These are phyloP conservation scores for Vanacampus margaritifer DNA, from an alignment of 2,113 vertebrate genomes.

Conservation along the genomic window DNA sequence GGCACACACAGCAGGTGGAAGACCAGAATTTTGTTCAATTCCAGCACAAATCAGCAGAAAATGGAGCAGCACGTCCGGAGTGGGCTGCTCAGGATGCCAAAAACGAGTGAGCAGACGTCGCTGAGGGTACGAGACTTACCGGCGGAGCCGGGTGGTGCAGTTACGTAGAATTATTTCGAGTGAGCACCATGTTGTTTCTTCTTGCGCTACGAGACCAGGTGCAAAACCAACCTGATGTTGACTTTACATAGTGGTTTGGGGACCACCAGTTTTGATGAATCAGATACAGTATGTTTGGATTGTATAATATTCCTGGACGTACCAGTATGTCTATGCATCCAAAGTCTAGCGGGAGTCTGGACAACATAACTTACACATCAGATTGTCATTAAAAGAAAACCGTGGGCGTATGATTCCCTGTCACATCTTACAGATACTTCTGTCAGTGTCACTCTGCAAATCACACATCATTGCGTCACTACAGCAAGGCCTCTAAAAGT, in stretches of 20 bases:
- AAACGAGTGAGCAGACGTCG: no score
- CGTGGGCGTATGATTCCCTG: constrained; percentile 30
- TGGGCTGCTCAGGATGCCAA: no score
- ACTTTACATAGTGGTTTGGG: background rate
- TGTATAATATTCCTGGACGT: background rate
- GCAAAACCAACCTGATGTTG: background rate
- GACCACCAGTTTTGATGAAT: background rate
- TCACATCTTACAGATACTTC: constrained; percentile 42
- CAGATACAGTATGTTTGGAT: background rate
- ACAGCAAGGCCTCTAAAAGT: constrained; percentile 22
- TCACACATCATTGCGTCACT: constrained; percentile 43
- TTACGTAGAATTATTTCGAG: no score
- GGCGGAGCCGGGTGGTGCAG: no score
- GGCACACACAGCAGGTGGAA: no score
- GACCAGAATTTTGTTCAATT: no score
- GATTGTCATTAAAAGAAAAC: constrained; percentile 10
- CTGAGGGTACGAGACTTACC: no score
- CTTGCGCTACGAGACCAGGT: no score
- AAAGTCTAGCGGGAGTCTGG: background rate
- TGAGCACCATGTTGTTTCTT: no score
- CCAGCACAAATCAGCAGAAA: no score
- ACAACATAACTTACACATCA: constrained; percentile 7
- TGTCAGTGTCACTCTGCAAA: constrained; percentile 43
- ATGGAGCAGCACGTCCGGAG: no score
- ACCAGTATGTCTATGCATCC: background rate